Percentiles rank a stretch among this genome's conserved stretches.
Evolutionary conservation across 2,797 vertebrate species (phyloP).

Genomic region (Scomberomorus guttatus): DNA sequence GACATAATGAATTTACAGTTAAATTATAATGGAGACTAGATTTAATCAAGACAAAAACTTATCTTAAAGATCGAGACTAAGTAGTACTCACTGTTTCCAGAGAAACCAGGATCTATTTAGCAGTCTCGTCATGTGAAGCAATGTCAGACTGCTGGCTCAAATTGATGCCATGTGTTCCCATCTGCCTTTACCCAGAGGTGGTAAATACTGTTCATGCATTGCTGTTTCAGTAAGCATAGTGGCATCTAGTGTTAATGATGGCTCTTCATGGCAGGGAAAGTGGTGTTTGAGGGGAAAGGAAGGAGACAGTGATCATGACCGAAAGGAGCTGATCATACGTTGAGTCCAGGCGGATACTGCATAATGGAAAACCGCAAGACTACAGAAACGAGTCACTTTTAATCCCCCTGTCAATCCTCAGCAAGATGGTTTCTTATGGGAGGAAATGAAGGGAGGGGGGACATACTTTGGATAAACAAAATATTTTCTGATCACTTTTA

Average conservation of each 20-base stretch:
- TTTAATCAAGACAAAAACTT: conserved; percentile 22
- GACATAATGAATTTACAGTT: conserved; percentile 3
- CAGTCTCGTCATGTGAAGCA: conserved; percentile 70
- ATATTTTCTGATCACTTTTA: conserved; percentile 58
- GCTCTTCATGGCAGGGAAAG: conserved; percentile 43
- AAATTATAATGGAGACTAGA: not conserved
- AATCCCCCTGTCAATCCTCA: conserved; percentile 66
- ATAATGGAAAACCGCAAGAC: conserved; percentile 69
- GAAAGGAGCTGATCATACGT: conserved; percentile 59
- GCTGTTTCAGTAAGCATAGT: conserved; percentile 49
- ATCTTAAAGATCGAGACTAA: conserved; percentile 32
- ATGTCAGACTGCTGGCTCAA: conserved; percentile 68
- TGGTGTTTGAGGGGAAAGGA: conserved; percentile 31
- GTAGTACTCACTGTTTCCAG: conserved; percentile 43
- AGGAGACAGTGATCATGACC: conserved; percentile 46
- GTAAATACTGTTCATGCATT: conserved; percentile 51
- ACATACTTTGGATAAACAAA: conserved; percentile 37
- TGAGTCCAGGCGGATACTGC: conserved; percentile 36
- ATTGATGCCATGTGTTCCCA: conserved; percentile 82
- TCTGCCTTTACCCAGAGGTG: conserved; percentile 56
- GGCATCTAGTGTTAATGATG: conserved; percentile 62
- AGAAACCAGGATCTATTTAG: conserved; percentile 65
- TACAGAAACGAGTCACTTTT: conserved; percentile 62
- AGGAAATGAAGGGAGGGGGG: conserved; percentile 59
- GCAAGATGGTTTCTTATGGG: conserved; percentile 51